A percentile compares a stretch with the other conserved stretches of the same genome.
These are phyloP conservation scores for Pachyuromys duprasi DNA, from an alignment of 2,797 vertebrate genomes.

Conservation along the genomic window DNA sequence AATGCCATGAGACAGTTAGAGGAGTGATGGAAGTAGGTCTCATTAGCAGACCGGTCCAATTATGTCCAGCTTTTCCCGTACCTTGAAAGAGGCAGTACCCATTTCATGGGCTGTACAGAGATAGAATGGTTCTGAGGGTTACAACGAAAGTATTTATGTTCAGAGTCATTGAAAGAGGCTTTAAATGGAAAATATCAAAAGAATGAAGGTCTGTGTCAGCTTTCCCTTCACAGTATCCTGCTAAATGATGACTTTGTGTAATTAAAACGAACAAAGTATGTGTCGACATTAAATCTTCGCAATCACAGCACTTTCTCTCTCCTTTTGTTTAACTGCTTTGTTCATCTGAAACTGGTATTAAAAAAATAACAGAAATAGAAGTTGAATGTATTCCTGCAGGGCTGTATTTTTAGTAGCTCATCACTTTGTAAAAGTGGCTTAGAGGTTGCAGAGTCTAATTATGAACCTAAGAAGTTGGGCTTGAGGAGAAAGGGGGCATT, in stretches of 20 bases:
- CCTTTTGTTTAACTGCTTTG: conserved; percentile 88
- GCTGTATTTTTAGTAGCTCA: conserved; percentile 89
- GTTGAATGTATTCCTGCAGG: conserved; percentile 86
- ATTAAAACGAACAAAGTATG: conserved; percentile 87
- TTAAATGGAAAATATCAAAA: conserved; percentile 76
- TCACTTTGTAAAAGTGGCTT: conserved; percentile 84
- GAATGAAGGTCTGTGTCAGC: conserved; percentile 61
- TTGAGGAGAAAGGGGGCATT: conserved; percentile 79
- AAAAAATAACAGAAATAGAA: conserved; percentile 88
- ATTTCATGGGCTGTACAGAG: conserved; percentile 23
- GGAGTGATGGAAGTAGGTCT: conserved; percentile 78
- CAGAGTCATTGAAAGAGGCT: conserved; percentile 64
- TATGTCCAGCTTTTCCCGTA: conserved; percentile 50
- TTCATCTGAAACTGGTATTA: conserved; percentile 85
- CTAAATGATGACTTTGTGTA: conserved; percentile 86
- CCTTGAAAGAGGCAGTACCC: conserved; percentile 50
- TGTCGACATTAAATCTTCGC: conserved; percentile 81
- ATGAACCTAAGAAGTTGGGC: conserved; percentile 75
- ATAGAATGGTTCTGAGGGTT: conserved; percentile 50
- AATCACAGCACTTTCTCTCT: conserved; percentile 84
- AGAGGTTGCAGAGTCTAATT: conserved; percentile 87
- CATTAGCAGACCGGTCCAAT: conserved; percentile 75
- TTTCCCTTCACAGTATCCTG: conserved; percentile 68
- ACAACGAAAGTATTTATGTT: conserved; percentile 63
- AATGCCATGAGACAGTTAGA: conserved; percentile 63